phyloP scores from a whole-genome alignment of 1,140 invertebrate species.

The Phocides pigmalion region DNA sequence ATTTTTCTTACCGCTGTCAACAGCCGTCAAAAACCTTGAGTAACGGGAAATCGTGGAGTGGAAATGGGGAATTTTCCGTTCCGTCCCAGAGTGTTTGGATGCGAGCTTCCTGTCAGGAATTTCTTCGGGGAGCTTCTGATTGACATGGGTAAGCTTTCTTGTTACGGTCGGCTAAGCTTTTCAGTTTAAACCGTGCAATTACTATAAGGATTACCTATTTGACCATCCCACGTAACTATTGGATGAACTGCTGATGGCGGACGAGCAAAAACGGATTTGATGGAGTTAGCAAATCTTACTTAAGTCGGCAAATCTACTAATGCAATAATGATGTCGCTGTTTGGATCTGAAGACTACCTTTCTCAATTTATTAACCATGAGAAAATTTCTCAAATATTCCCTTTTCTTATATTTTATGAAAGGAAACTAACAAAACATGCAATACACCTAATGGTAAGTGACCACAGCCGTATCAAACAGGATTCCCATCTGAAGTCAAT shows the following conservation, averaged over 20 bases:
- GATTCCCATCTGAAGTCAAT: too few species aligned
- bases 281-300: too few species aligned
- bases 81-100: conserved; percentile 5
- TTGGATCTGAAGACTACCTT: too few species aligned
- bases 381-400: too few species aligned
- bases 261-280: too few species aligned
- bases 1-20: conserved; percentile 26
- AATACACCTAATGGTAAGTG: too few species aligned
- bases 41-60: conserved; percentile 15
- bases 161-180: conserved; percentile 10
- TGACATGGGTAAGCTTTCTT: conserved; percentile 23
- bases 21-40: conserved; percentile 18
- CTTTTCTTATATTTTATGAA: too few species aligned
- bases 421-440: too few species aligned
- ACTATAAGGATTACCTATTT: conserved; percentile 9
- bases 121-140: conserved; percentile 12
- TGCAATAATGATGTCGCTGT: too few species aligned
- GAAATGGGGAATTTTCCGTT: conserved; percentile 11
- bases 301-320: too few species aligned
- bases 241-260: background rate
- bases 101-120: conserved; percentile 10
- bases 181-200: conserved; percentile 24
- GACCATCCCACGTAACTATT: background rate
- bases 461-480: too few species aligned
- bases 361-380: too few species aligned